Base-by-base conservation (phyloP, 2,888 invertebrate species). In the Pherbina coryleti region DNA sequence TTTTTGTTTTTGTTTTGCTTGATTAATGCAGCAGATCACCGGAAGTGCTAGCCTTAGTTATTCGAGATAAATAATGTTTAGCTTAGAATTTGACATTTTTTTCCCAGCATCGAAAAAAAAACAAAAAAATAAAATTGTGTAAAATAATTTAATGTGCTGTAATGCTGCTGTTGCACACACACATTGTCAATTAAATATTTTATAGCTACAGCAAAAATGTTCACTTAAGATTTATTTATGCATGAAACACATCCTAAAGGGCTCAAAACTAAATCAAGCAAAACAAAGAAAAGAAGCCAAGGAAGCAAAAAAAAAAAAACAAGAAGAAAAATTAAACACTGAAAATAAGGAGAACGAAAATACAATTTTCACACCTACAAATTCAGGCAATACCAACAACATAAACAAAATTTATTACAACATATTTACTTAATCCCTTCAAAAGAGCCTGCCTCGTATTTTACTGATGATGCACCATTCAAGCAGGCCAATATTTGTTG, bases 361-460 rank as follows among this genome's bases (percentile, higher is more conserved):
- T 22, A 19, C 67, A 67, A 31, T 19, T 22, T 57, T 57, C 19
- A 51, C 51, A 53, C 64, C 74, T 49, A 28, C 53, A 19, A 74
- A 51, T 31, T 53, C 31, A n/a, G 11, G 28, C 31, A 64, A 53
- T 51, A 8, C 9, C 73, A 62, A 49, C 62, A 49, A 49, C 62
- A 49, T 49, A 31, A 74, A 64, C 17, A 64, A 49, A 74, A 74
- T 74, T 64, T 72, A 64, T 34, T 53, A 31, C 74, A 11, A 11
- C 28, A 34, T 44, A 72, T n/a, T 72, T 44, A 19, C 44, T 72
- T 57, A 37, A 55, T 60, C 72, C 57, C 19, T 57, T 31, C 37
- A 5, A 19, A 7, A 31, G 57, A 8, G 28, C 8, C 14, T n/a
- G 37, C 19, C 67, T 8, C 9, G 44, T n/a, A 37, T 22, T 3